phyloP scores from a whole-genome alignment of 2,888 invertebrate species.

The Parelbella ahira region DNA sequence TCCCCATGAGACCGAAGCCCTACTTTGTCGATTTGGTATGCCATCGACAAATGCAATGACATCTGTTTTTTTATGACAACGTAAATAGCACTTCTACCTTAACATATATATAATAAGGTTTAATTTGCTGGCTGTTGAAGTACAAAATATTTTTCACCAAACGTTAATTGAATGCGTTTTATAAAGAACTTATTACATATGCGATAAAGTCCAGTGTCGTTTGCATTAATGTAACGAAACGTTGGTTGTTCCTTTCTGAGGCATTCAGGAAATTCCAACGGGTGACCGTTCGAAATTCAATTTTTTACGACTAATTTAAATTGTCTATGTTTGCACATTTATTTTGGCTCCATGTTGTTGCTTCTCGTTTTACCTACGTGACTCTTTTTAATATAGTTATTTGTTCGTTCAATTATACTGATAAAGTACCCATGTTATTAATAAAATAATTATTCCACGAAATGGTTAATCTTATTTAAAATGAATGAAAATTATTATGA shows the following conservation, averaged over 20 bases:
- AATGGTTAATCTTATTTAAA: too few species aligned
- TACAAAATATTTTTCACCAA: background rate
- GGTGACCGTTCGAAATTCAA: slow-evolving; percentile 34
- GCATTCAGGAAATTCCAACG: slow-evolving; percentile 40
- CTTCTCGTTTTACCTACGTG: background rate
- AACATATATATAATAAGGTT: background rate
- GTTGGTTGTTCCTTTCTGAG: slow-evolving; percentile 34
- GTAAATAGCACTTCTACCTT: slow-evolving; percentile 27
- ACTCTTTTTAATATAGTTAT: too few species aligned
- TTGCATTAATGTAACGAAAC: slow-evolving; percentile 32
- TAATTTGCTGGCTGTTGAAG: slow-evolving; percentile 2
- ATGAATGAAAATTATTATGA: too few species aligned
- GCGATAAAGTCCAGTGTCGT: slow-evolving; percentile 8
- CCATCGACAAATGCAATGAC: slow-evolving; percentile 46
- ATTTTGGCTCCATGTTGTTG: slow-evolving; percentile 1
- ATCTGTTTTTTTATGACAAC: slow-evolving; percentile 22
- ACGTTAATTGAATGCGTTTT: background rate
- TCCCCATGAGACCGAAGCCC: slow-evolving; percentile 20
- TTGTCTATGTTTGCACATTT: slow-evolving; percentile 23
- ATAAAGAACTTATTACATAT: background rate
- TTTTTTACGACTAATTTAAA: slow-evolving; percentile 18
- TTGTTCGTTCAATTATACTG: too few species aligned
- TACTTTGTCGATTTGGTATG: slow-evolving; percentile 29
- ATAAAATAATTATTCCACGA: too few species aligned
- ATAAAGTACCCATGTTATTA: too few species aligned